These are phyloP conservation scores for Cyrtodaria siliqua DNA, from an alignment of 2,888 invertebrate species.

Conservation along the genomic window DNA sequence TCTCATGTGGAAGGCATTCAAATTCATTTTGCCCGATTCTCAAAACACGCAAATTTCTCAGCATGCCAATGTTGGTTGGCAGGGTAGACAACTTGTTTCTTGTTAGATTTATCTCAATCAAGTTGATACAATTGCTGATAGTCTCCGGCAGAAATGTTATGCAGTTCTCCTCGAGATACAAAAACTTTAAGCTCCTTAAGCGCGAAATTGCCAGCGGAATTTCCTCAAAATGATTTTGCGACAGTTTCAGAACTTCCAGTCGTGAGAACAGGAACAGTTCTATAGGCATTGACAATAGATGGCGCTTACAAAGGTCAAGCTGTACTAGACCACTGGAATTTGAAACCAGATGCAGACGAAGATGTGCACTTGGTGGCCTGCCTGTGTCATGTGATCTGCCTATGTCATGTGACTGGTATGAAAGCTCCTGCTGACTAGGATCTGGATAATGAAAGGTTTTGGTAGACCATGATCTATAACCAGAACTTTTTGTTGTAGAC, in stretches of 20 bases:
- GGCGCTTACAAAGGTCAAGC: constrained; percentile 74
- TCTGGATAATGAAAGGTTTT: constrained; percentile 39
- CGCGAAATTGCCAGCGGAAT: constrained; percentile 78
- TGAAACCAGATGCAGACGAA: constrained; percentile 63
- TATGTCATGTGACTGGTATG: constrained; percentile 23
- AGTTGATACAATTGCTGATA: constrained; percentile 79
- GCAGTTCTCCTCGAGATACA: constrained; percentile 78
- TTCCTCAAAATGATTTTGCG: constrained; percentile 77
- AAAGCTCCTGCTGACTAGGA: constrained; percentile 9
- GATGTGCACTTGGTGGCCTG: constrained; percentile 7
- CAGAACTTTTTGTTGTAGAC: constrained; percentile 42
- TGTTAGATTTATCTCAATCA: constrained; percentile 75
- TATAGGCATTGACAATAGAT: constrained; percentile 72
- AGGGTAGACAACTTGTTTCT: constrained; percentile 74
- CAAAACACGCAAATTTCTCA: constrained; percentile 64
- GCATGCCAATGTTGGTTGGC: constrained; percentile 70
- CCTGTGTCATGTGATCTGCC: constrained; percentile 16
- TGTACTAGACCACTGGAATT: constrained; percentile 73
- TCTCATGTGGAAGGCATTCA: constrained; percentile 81
- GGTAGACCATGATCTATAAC: constrained; percentile 56
- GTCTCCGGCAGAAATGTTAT: constrained; percentile 80
- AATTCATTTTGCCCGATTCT: constrained; percentile 80
- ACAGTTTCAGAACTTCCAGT: constrained; percentile 78
- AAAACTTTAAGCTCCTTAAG: constrained; percentile 75
- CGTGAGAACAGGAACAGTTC: constrained; percentile 76